Conservation (phyloP, 2,888 invertebrate genomes). For the Belgica antarctica region DNA sequence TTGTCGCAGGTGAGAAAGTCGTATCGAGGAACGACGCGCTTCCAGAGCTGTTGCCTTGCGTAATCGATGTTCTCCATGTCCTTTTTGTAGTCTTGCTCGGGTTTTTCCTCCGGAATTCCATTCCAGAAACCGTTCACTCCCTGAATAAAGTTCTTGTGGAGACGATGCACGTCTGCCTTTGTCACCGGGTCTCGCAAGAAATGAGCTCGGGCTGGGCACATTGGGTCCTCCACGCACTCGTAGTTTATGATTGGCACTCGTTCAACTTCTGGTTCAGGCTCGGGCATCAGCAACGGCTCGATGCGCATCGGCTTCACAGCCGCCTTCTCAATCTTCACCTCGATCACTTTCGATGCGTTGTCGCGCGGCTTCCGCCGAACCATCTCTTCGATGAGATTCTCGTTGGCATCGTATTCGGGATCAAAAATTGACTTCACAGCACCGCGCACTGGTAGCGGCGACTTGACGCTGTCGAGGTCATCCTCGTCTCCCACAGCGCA, state of each 20-base stretch:
- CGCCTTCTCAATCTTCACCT: conserved; percentile 30
- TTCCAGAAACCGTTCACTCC: conserved; percentile 63
- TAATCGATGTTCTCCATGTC: conserved; percentile 39
- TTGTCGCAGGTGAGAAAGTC: conserved; percentile 50
- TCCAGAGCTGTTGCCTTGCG: conserved; percentile 45
- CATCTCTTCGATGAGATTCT: conserved; percentile 49
- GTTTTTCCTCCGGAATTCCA: conserved; percentile 50
- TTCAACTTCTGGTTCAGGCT: neutral
- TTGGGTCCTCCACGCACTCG: conserved; percentile 49
- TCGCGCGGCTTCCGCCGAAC: conserved; percentile 20
- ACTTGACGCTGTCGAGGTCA: neutral
- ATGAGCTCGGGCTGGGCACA: conserved; percentile 50
- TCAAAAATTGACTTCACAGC: conserved; percentile 54
- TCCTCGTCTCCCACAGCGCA: conserved; percentile 25
- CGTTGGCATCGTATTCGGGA: conserved; percentile 54
- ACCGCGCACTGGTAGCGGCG: conserved; percentile 45
- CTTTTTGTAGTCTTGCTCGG: conserved; percentile 5
- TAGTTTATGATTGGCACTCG: conserved; percentile 33
- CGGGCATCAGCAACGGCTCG: neutral
- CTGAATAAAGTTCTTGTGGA: conserved; percentile 59
- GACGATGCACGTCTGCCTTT: neutral
- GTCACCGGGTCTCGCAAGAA: conserved; percentile 6
- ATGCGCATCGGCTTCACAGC: conserved; percentile 31
- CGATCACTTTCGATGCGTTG: conserved; percentile 28
- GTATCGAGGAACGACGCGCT: conserved; percentile 53